Percentiles rank a stretch among this genome's conserved stretches.
phyloP scores from a whole-genome alignment of 2,797 vertebrate species.

The Brotogeris chrysoptera region DNA sequence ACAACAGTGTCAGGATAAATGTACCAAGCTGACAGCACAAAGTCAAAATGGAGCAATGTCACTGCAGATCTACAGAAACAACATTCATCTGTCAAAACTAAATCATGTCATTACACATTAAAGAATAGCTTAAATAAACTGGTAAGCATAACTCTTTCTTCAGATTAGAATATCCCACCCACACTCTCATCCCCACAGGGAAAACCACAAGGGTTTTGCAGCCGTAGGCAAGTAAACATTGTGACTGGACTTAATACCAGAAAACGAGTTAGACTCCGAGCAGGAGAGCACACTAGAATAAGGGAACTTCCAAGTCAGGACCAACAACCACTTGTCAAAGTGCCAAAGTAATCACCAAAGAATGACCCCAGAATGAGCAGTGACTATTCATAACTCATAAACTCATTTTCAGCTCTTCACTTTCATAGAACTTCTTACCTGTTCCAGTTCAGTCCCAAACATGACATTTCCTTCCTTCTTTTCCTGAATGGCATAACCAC shows the following conservation, averaged over 20 bases:
- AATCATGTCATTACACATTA: slow-evolving; percentile 1
- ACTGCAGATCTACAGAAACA: slow-evolving; percentile 38
- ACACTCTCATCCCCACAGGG: not conserved
- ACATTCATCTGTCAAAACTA: slow-evolving; percentile 47
- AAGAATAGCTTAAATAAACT: slow-evolving; percentile 35
- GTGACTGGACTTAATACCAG: not conserved
- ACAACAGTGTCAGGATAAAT: slow-evolving; percentile 51
- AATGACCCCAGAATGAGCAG: rapidly evolving
- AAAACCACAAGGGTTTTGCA: not conserved
- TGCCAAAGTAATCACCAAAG: not conserved
- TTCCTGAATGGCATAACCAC: not conserved
- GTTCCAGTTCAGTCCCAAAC: not conserved
- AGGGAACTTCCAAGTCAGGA: not conserved
- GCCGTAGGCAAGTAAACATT: not conserved
- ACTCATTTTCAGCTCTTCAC: not conserved
- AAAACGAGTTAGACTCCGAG: not conserved
- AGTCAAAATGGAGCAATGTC: slow-evolving; percentile 53
- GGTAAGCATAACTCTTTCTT: not conserved
- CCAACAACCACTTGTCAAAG: not conserved
- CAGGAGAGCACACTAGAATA: rapidly evolving
- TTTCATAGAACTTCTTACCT: not conserved
- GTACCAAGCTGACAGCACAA: slow-evolving; percentile 42
- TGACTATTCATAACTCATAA: not conserved
- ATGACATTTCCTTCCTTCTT: not conserved
- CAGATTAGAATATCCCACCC: slow-evolving; percentile 23